Evolutionary conservation across 2,797 vertebrate species (phyloP).

Genomic region (Champsocephalus gunnari): DNA sequence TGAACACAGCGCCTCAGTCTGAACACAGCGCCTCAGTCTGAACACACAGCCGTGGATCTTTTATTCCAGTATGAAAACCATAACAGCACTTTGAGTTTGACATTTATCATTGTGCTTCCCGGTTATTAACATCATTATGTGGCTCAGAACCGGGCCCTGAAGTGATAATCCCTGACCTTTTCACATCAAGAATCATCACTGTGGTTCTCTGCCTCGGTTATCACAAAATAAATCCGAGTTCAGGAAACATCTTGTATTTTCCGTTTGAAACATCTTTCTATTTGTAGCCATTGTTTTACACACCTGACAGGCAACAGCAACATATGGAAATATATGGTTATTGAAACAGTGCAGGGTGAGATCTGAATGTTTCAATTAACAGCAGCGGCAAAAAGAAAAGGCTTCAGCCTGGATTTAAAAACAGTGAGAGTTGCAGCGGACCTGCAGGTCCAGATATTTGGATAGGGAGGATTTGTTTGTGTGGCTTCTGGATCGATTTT

Average conservation of each 20-base stretch:
- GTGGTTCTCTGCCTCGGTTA: not conserved
- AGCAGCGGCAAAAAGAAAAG: no score
- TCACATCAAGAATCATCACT: slow-evolving; percentile 16
- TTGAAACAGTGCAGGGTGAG: no score
- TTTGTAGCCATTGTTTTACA: not conserved
- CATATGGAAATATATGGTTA: not conserved
- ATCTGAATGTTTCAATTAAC: no score
- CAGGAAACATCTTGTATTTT: slow-evolving; percentile 1
- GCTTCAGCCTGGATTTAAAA: no score
- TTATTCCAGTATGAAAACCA: not conserved
- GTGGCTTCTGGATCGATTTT: no score
- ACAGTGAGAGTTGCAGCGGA: no score
- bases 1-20: no score
- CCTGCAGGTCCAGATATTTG: no score
- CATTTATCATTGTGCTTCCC: slow-evolving; percentile 22
- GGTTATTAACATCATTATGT: slow-evolving; percentile 21
- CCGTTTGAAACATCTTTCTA: not conserved
- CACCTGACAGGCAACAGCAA: not conserved
- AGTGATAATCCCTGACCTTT: slow-evolving; percentile 45
- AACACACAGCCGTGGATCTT: not conserved
- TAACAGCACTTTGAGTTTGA: slow-evolving; percentile 30
- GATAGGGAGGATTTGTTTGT: no score
- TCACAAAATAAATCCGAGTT: not conserved
- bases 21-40: not conserved
- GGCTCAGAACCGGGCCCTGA: not conserved